These are phyloP conservation scores for Papilio protenor DNA, from an alignment of 2,888 invertebrate genomes.

Conservation along the genomic window DNA sequence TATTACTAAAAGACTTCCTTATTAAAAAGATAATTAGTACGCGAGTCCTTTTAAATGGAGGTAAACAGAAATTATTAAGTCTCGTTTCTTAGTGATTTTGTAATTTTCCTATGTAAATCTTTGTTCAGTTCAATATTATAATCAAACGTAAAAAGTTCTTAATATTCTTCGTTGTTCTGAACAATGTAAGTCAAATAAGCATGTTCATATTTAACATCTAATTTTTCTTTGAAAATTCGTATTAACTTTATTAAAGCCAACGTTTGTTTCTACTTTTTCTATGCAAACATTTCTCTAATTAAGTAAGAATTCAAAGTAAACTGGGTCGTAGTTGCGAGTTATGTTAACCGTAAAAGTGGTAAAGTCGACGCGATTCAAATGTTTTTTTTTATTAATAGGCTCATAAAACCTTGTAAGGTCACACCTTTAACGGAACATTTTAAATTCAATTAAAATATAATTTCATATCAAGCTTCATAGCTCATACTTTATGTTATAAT, in stretches of 20 bases:
- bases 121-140: background rate
- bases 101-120: background rate
- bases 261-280: conserved; percentile 17
- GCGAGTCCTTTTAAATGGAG: conserved; percentile 2
- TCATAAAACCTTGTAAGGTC: conserved; percentile 25
- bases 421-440: conserved; percentile 2
- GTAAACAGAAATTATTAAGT: conserved; percentile 9
- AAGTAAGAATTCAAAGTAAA: conserved; percentile 28
- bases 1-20: conserved; percentile 19
- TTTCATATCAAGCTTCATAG: background rate
- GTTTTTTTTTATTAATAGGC: conserved; percentile 3
- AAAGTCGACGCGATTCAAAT: conserved; percentile 16
- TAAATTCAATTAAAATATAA: background rate
- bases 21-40: conserved; percentile 2
- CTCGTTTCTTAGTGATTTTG: background rate
- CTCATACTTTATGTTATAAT: background rate
- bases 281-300: conserved; percentile 27
- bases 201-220: background rate
- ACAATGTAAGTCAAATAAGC: background rate
- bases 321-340: conserved; percentile 24
- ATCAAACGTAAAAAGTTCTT: background rate
- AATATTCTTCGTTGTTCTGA: background rate
- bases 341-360: conserved; percentile 24
- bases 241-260: conserved; percentile 4
- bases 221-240: background rate